Base-by-base conservation (phyloP, 2,888 invertebrate genomes). In the Pristionchus fissidentatus region DNA sequence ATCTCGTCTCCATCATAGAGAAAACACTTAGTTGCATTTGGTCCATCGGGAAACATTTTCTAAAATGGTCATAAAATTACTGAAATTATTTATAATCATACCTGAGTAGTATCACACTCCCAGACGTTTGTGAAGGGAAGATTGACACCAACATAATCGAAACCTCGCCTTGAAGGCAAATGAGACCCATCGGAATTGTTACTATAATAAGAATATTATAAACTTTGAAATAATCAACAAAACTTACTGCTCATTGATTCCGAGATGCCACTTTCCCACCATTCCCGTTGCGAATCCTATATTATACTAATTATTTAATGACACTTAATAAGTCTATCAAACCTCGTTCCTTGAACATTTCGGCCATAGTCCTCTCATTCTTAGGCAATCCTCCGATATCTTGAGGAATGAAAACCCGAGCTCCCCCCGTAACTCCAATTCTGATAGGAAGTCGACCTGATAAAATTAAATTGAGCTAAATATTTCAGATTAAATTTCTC, bases 201-300 rank as follows among this genome's bases (percentile, higher is more conserved):
- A 5, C 70, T 70, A 2, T 4, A 55, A 22, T 55, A 55, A 13
- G 55, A 22, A 4, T 4, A 55, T 55, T 7, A 55, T 4, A 55
- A 19, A 22, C 8, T 13, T 29, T 32, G 7, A 0, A 32, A 13
- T 32, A 57, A 1, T 7, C 1, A 8, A 66, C 19, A 22, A 1
- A 38, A 46, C 49, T 49, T 7, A 62, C 46, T 60, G 3, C n/a
- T 88, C 88, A 84, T 92, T 92, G 79, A 92, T 92, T 26, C 94
- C 94, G 80, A 94, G 88, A 89, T 94, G 94, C 94, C 94, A 94
- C 90, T 94, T 94, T 22, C 93, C 93, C 89, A 91, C 84, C 88
- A 93, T 90, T 22, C 92, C 93, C 19, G 94, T 94, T 3, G 87
- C 83, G 88, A 94, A 94, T 0, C 93, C 89, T 89, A 13, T 66